Conservation (phyloP, 2,797 vertebrate genomes). For the Parauchenoglanis punctatus region DNA sequence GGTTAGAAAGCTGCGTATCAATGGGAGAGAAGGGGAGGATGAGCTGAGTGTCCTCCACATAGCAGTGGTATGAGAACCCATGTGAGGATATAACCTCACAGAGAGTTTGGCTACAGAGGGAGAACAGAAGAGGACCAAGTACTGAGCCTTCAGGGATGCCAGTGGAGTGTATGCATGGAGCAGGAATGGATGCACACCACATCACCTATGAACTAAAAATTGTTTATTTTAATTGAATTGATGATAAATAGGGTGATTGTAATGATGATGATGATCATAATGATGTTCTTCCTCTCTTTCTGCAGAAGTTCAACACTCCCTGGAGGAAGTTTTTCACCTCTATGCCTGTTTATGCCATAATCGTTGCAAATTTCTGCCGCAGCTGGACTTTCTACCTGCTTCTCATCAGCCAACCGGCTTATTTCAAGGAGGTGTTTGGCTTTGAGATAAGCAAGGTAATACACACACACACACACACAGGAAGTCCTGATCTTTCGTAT, state of each 20-base stretch:
- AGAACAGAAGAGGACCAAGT: not conserved
- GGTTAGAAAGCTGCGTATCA: too few species aligned
- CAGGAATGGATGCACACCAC: not conserved
- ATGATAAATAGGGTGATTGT: not conserved
- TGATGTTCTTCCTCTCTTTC: not conserved
- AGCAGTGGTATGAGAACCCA: too few species aligned
- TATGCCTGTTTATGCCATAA: constrained; percentile 93
- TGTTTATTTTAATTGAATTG: not conserved
- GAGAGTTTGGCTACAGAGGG: not conserved
- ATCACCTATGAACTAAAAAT: not conserved
- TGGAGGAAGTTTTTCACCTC: constrained; percentile 91
- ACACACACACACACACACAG: not conserved
- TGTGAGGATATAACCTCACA: too few species aligned
- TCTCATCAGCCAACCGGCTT: constrained; percentile 82
- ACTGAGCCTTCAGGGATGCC: not conserved
- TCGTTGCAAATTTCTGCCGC: constrained; percentile 92
- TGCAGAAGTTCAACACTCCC: constrained; percentile 89
- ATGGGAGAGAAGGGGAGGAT: too few species aligned
- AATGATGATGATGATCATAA: not conserved
- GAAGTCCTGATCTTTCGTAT: not conserved
- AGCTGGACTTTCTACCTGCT: constrained; percentile 95
- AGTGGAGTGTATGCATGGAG: not conserved
- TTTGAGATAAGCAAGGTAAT: constrained; percentile 94
- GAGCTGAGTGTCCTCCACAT: too few species aligned
- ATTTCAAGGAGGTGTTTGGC: constrained; percentile 92